These are phyloP conservation scores for Penaeus indicus DNA, from an alignment of 1,140 invertebrate species.

Conservation along the genomic window DNA sequence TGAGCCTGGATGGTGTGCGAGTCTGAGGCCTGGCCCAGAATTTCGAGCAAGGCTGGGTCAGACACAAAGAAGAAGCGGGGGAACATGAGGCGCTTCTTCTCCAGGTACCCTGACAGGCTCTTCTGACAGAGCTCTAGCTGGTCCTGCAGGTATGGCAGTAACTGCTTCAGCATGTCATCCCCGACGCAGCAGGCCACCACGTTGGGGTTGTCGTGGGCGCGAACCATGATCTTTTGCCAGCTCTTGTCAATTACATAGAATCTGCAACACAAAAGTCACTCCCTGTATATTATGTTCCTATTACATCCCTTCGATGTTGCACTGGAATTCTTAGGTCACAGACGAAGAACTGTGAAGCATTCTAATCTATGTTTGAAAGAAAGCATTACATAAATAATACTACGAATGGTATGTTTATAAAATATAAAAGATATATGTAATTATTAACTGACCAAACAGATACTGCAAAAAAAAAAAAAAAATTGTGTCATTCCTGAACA, in stretches of 20 bases:
- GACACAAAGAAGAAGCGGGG: slow-evolving; percentile 99
- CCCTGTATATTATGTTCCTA: neutral
- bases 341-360: too few relatives aligned
- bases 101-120: slow-evolving; percentile 95
- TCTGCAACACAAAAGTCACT: slow-evolving; percentile 69
- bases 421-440: too few relatives aligned
- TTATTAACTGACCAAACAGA: too few relatives aligned
- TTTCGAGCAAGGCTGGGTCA: slow-evolving; percentile 94
- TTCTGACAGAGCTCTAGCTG: slow-evolving; percentile 97
- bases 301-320: neutral
- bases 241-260: slow-evolving; percentile 98
- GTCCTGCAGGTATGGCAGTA: slow-evolving; percentile 95
- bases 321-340: too few relatives aligned
- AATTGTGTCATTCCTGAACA: too few relatives aligned
- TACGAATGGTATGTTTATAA: too few relatives aligned
- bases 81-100: slow-evolving; percentile 96
- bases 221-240: slow-evolving; percentile 98
- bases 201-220: slow-evolving; percentile 93
- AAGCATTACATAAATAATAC: too few relatives aligned
- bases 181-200: slow-evolving; percentile 96
- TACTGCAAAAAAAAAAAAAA: too few relatives aligned
- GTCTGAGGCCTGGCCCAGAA: slow-evolving; percentile 96
- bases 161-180: slow-evolving; percentile 91
- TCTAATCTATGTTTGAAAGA: too few relatives aligned
- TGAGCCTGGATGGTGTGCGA: slow-evolving; percentile 98